Conservation (phyloP, 2,888 invertebrate genomes). For the Shargacucullia verbasci region DNA sequence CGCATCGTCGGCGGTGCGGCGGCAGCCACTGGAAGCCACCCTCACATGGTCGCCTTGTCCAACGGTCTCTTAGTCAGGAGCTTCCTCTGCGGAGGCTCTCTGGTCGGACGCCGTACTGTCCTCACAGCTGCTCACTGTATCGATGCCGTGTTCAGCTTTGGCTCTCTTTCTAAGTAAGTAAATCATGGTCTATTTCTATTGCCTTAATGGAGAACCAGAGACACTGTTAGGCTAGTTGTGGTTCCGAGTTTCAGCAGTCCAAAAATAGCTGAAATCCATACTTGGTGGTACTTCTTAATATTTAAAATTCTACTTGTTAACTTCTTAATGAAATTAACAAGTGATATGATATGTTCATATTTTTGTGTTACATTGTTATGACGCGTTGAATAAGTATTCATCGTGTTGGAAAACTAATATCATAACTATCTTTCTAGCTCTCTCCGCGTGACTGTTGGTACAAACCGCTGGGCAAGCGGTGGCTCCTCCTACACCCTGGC, state of each 20-base stretch:
- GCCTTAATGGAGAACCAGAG: no score
- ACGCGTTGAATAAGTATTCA: no score
- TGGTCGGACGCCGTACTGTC: constrained; percentile 63
- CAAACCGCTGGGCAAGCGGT: constrained; percentile 72
- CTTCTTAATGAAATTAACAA: no score
- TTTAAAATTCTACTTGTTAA: no score
- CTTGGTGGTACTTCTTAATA: no score
- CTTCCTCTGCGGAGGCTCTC: constrained; percentile 74
- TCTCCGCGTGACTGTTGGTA: constrained; percentile 72
- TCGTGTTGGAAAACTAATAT: no score
- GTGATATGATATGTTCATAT: no score
- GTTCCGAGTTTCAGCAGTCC: no score
- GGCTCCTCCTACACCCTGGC: constrained; percentile 64
- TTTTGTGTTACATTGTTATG: no score
- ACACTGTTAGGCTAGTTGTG: no score
- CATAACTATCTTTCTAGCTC: constrained; percentile 51
- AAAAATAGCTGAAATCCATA: no score
- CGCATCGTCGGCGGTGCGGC: constrained; percentile 74
- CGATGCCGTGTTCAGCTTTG: constrained; percentile 42
- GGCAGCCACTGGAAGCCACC: constrained; percentile 67
- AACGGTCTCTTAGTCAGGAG: constrained; percentile 62
- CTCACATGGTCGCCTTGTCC: constrained; percentile 72
- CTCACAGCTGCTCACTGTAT: constrained; percentile 81
- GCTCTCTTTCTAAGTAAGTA: constrained; percentile 31
- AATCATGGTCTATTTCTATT: not conserved